Evolutionary conservation across 2,797 vertebrate genomes (phyloP).

Genomic region (Adelosebastes latens): DNA sequence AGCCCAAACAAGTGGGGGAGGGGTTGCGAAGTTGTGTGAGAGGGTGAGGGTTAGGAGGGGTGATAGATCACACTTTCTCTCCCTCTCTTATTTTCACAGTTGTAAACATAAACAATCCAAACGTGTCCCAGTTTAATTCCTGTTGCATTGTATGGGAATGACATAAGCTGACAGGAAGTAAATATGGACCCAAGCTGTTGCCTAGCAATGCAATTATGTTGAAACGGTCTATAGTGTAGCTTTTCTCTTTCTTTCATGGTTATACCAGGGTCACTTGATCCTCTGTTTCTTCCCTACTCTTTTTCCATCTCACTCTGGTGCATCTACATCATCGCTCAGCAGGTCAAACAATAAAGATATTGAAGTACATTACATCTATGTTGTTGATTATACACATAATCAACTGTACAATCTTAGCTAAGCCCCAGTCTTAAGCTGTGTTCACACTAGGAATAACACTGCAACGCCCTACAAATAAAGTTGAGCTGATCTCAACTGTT

Average conservation of each 20-base stretch:
- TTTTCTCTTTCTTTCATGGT: conserved; percentile 27
- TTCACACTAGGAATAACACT: too few species aligned
- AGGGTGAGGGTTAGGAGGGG: conserved; percentile 40
- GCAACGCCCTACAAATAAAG: accelerated
- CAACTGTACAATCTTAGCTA: neutral
- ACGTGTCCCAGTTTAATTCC: too few species aligned
- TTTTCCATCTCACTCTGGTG: neutral
- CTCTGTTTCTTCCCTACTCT: neutral
- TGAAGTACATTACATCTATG: neutral
- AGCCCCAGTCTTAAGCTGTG: neutral
- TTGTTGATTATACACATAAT: neutral
- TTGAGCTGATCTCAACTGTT: too few species aligned
- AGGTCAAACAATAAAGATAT: neutral
- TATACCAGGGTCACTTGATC: conserved; percentile 22
- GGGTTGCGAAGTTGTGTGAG: conserved; percentile 65
- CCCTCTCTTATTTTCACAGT: conserved; percentile 3
- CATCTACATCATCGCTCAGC: neutral
- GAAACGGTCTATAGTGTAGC: conserved; percentile 1
- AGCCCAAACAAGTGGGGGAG: conserved; percentile 50
- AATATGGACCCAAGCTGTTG: too few species aligned
- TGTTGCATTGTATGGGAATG: too few species aligned
- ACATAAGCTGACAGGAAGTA: too few species aligned
- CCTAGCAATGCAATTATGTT: too few species aligned
- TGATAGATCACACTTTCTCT: conserved; percentile 48
- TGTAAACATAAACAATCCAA: too few species aligned